Base-by-base conservation (phyloP, 2,797 vertebrate genomes). In the Spondyliosoma cantharus region DNA sequence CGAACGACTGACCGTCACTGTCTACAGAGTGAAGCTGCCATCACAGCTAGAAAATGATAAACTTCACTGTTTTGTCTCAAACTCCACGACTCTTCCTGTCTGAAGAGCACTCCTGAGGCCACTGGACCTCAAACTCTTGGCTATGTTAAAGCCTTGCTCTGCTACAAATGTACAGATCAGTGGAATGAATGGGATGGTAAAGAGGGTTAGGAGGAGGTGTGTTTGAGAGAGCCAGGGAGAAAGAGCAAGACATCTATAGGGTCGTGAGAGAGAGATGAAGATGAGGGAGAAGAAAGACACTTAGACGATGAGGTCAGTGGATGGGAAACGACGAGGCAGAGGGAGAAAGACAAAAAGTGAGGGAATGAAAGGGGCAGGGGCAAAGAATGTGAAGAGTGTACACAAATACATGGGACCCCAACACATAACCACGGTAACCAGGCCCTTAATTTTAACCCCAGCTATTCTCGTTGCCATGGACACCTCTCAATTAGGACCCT, bases 391-490 rank as follows among this genome's bases (percentile, higher is more conserved):
- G 87, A 84, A 88, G 87, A 87, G 89, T 59, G 89, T 81, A 90
- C 83, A 92, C 89, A 93, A 93, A 93, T 75, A 93, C 81, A 81
- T 75, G 71, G 79, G 66, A 88, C 75, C 83, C 46, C 0, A 45
- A 74, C 72, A 61, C 58, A 86, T 86, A 89, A 87, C 92, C 90
- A 86, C 68, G 79, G 86, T 76, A 90, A 92, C 90, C 56, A 25
- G 74, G 74, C 75, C 78, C 86, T 91, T 87, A 69, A 91, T 93
- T 93, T 94, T 85, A 91, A 91, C 76, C 86, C 83, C 86, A 86
- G 92, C 92, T 90, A 90, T 89, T 92, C 78, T 71, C 19, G 82
- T 94, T 86, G n/a, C 94, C 93, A 91, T 78, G 90, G 92, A 71
- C 79, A 92, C 90, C 76, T 46, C 64, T 93, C 87, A 92, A 92